A percentile compares a stretch with the other conserved stretches of the same genome.
phyloP scores from a whole-genome alignment of 2,888 invertebrate genomes.

The Orthosia gothica region DNA sequence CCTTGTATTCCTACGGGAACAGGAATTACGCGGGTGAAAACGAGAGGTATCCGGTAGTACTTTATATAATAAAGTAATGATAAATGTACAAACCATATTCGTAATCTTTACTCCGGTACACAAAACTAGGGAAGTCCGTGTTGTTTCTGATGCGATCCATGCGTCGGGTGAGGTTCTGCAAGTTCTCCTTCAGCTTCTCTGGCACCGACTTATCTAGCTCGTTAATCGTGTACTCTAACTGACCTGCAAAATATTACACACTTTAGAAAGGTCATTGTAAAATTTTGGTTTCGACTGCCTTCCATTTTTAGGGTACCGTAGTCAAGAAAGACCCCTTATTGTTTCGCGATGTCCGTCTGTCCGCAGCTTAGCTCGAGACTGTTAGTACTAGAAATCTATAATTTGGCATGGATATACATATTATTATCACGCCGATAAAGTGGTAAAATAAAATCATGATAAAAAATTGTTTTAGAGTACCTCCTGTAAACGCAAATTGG shows the following conservation, averaged over 20 bases:
- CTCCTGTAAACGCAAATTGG: too few species aligned
- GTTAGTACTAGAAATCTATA: too few species aligned
- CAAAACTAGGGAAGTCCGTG: slow-evolving; percentile 77
- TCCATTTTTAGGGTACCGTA: slow-evolving; percentile 1
- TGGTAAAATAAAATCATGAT: too few species aligned
- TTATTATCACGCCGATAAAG: too few species aligned
- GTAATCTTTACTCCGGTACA: slow-evolving; percentile 87
- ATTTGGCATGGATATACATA: too few species aligned
- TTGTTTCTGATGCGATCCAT: slow-evolving; percentile 86
- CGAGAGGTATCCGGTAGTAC: too few species aligned
- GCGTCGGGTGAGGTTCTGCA: slow-evolving; percentile 84
- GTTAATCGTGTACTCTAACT: slow-evolving; percentile 87
- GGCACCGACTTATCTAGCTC: slow-evolving; percentile 88
- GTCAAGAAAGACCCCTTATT: too few species aligned
- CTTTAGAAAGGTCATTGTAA: neutral
- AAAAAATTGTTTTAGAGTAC: too few species aligned
- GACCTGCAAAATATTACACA: slow-evolving; percentile 74
- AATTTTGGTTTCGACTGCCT: slow-evolving; percentile 11
- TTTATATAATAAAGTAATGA: neutral
- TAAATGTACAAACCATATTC: slow-evolving; percentile 82
- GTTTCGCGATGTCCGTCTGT: too few species aligned
- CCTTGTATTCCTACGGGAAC: too few species aligned
- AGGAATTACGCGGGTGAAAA: too few species aligned
- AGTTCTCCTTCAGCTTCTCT: slow-evolving; percentile 84
- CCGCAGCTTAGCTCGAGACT: too few species aligned